phyloP scores from a whole-genome alignment of 2,888 invertebrate species.

The Eucera pruinosa region DNA sequence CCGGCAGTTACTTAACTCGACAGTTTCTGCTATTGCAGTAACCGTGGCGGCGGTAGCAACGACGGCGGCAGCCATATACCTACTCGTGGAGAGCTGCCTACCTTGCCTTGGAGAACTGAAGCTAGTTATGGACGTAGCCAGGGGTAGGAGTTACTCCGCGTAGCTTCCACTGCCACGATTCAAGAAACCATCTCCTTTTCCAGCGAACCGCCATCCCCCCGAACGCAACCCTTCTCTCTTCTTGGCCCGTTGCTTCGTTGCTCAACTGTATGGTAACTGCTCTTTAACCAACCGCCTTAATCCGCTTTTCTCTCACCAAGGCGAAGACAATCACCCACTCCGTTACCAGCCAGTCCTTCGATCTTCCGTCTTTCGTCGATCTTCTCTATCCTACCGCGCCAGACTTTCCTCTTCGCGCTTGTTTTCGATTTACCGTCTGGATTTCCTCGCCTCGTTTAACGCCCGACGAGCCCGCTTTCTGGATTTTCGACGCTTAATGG shows the following conservation, averaged over 20 bases:
- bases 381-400: background rate
- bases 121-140: constrained; percentile 71
- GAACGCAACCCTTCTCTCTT: constrained; percentile 20
- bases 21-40: constrained; percentile 80
- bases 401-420: background rate
- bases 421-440: constrained; percentile 31
- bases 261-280: constrained; percentile 76
- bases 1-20: constrained; percentile 82
- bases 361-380: constrained; percentile 55
- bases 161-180: constrained; percentile 59
- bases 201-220: constrained; percentile 49
- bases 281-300: constrained; percentile 79
- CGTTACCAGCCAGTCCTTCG: constrained; percentile 53
- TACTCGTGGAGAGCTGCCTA: constrained; percentile 59
- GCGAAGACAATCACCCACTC: constrained; percentile 72
- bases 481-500: constrained; percentile 18
- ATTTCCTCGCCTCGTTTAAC: constrained; percentile 35
- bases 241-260: constrained; percentile 60
- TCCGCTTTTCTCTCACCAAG: constrained; percentile 75
- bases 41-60: constrained; percentile 58
- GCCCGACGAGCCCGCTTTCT: too few species aligned
- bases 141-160: constrained; percentile 49
- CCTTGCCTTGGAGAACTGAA: constrained; percentile 67
- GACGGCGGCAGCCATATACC: constrained; percentile 63
- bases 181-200: constrained; percentile 67